Percentiles rank a stretch among this genome's conserved stretches.
Conservation (phyloP, 2,797 vertebrate species). For the Muscicapa striata region DNA sequence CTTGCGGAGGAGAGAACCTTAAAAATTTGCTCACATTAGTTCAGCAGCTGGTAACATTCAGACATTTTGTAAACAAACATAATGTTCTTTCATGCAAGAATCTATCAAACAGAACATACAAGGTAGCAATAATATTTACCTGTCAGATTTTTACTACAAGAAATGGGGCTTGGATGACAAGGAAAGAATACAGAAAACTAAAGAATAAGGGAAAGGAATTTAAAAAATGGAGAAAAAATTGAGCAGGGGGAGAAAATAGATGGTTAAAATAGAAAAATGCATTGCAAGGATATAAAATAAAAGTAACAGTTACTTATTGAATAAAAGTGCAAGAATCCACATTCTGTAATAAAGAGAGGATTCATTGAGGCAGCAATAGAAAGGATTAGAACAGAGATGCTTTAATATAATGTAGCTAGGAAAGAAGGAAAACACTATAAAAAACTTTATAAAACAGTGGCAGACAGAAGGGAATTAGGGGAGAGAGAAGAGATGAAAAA, state of each 20-base stretch:
- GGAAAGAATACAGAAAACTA: not conserved
- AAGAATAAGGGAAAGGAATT: not conserved
- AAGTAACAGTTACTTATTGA: not conserved
- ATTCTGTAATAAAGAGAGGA: conserved; percentile 56
- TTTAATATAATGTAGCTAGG: conserved; percentile 44
- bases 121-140: not conserved
- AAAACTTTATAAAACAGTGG: not conserved
- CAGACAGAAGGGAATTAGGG: not conserved
- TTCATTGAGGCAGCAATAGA: conserved; percentile 34
- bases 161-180: not conserved
- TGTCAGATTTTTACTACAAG: not conserved
- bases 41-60: not conserved
- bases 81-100: not conserved
- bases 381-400: conserved; percentile 47
- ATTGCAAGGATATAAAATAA: not conserved
- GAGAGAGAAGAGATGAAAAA: not conserved
- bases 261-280: not conserved
- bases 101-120: not conserved
- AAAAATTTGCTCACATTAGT: not conserved
- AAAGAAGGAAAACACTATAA: conserved; percentile 17
- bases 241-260: not conserved
- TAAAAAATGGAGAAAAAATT: not conserved
- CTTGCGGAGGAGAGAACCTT: not conserved
- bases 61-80: not conserved
- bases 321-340: conserved; percentile 23